A percentile compares a stretch with the other conserved stretches of the same genome.
Conservation (phyloP, 2,888 invertebrate species). For the Anthophora plumipes region DNA sequence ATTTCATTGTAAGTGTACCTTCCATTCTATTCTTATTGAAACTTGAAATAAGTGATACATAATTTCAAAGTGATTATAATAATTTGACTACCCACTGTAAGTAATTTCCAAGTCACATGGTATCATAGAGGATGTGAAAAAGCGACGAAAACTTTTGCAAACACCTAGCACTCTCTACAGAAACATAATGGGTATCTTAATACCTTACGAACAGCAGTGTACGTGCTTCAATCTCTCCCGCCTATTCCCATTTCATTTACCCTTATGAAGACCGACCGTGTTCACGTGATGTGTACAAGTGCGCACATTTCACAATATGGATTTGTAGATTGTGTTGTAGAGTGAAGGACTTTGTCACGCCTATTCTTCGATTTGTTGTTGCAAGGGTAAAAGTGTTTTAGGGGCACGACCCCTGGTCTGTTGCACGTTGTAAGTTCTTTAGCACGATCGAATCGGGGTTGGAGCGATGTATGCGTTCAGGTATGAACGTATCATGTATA, state of each 20-base stretch:
- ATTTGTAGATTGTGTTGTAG: neutral
- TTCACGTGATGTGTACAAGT: neutral
- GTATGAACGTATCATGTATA: neutral
- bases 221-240: neutral
- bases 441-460: constrained; percentile 53
- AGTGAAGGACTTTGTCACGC: constrained; percentile 35
- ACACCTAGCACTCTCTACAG: too few relatives aligned
- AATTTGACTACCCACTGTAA: too few relatives aligned
- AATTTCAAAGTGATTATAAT: too few relatives aligned
- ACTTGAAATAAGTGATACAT: too few relatives aligned
- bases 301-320: neutral
- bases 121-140: too few relatives aligned
- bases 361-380: constrained; percentile 37
- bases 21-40: too few relatives aligned
- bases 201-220: too few relatives aligned
- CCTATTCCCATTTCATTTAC: neutral
- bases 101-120: too few relatives aligned
- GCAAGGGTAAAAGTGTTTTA: neutral
- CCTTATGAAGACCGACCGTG: too few relatives aligned
- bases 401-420: constrained; percentile 15
- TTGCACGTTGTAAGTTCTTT: constrained; percentile 43
- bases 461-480: constrained; percentile 33
- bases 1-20: too few relatives aligned
- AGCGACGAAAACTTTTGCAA: too few relatives aligned
- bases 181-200: too few relatives aligned